phyloP scores from a whole-genome alignment of 2,888 invertebrate species.

The Drosophila quinaria region DNA sequence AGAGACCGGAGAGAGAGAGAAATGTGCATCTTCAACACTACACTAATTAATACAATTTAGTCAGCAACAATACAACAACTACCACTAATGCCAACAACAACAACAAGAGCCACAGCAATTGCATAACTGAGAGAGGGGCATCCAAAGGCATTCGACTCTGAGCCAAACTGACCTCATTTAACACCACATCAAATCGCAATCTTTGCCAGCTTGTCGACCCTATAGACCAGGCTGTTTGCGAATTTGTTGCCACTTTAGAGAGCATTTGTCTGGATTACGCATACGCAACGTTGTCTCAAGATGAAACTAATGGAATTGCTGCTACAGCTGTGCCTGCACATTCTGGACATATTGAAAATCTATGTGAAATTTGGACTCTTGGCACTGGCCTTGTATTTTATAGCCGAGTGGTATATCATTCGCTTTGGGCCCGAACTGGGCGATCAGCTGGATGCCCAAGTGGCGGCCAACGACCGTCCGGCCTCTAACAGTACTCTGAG shows the following conservation, averaged over 20 bases:
- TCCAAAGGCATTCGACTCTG: conserved; percentile 6
- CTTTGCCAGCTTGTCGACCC: conserved; percentile 48
- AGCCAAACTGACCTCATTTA: conserved; percentile 59
- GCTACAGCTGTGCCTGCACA: conserved; percentile 56
- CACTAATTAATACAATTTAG: conserved; percentile 46
- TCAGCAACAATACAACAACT: conserved; percentile 23
- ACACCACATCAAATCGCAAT: conserved; percentile 61
- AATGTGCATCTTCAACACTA: conserved; percentile 69
- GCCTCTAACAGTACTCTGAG: conserved; percentile 68
- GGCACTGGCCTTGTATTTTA: conserved; percentile 77
- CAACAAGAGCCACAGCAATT: conserved; percentile 43
- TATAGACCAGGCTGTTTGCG: conserved; percentile 5
- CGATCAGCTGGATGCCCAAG: conserved; percentile 62
- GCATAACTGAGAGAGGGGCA: conserved; percentile 39
- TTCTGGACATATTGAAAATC: conserved; percentile 79
- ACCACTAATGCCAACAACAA: conserved; percentile 17
- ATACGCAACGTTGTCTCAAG: neutral
- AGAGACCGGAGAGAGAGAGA: conserved; percentile 28
- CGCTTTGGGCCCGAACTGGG: conserved; percentile 76
- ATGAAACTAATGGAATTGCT: conserved; percentile 68
- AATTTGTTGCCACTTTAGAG: conserved; percentile 5
- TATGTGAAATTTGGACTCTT: conserved; percentile 83
- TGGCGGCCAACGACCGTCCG: conserved; percentile 43
- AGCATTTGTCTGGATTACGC: neutral
- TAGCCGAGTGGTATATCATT: conserved; percentile 83